Base-by-base conservation (phyloP, 2,797 vertebrate genomes). In the Valencia hispanica region DNA sequence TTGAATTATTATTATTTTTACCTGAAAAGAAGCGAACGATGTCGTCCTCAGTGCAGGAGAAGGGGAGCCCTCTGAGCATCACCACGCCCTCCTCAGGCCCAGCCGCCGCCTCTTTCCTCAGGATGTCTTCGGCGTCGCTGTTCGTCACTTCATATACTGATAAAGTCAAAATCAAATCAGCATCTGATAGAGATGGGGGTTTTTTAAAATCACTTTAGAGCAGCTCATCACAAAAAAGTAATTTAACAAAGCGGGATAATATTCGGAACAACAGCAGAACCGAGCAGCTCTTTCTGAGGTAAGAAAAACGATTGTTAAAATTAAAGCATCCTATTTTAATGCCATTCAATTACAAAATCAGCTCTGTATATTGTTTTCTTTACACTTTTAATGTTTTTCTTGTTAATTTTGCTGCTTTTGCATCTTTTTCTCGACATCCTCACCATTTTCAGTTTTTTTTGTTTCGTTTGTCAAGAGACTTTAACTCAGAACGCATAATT, bases 101-200 rank as follows among this genome's bases (percentile, higher is more conserved):
- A 5, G 90, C 76, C 14, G 74, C 68, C 0, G 34, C 1, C 2
- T 65, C 20, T 7, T 88, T 94, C 65, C 88, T 96, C 86, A 98
- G 87, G 72, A 98, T 88, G 55, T 75, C 70, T 55, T 98, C 97
- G 1, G 97, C 97, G 0, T 98, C 96, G 0, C 82, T 89, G 65
- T 97, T 95, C 0, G 96, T 97, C 48, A 99, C 95, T 84, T 99
- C 97, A 73, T 89, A 97, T 4, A 99, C 98, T 99, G 84, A 70
- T 3, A 50, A 70, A 66, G 8, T 0, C 50, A 0, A 55, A n/a
- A 2, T 20, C 27, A 27, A 51, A 47, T 3, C 14, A 32, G 30
- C 12, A 17, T 15, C 30, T 2, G 30, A 59, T 14, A 11, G 15
- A 15, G 12, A 12, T 15, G n/a, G 14, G 27, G 5, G 0, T 9